Base-by-base conservation (phyloP, 2,888 invertebrate species). In the Microchrysa polita region DNA sequence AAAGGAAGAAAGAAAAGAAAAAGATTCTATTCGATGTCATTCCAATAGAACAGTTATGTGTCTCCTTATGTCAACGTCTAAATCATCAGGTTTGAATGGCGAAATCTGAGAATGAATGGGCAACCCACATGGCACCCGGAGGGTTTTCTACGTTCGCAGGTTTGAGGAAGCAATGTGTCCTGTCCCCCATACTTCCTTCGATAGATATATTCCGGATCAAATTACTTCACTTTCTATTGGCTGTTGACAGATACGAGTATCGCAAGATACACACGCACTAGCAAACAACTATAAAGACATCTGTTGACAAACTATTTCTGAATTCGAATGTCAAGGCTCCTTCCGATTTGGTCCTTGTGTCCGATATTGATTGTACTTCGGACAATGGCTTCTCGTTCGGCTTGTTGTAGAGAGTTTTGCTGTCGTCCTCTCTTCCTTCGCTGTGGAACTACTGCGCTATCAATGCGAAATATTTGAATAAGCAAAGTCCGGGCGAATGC, bases 301-400 rank as follows among this genome's bases (percentile, higher is more conserved):
- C 73, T 75, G 75, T 75, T 75, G 75, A 75, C 75, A 75, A 73
- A 75, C 75, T 75, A 75, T 71, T 65, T 57, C 42, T 48, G 73
- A 73, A 75, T 73, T 75, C 73, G 69, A 75, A 75, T 75, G 75
- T 73, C 75, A 65, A 63, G 48, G 53, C 61, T n/a, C n/a, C n/a
- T 61, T 52, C 72, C 27, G 73, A 75, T 73, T 75, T 65, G 73
- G 73, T 65, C 75, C 73, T 75, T 75, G 27, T 34, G n/a, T n/a
- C n/a, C 2, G 27, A 34, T 23, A 69, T 69, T 69, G 69, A 69
- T 69, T 40, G 48, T n/a, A n/a, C n/a, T 27, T 5, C 16, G 53
- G 20, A 34, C 27, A 42, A 23, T 65, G 44, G 22, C 65, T 48
- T 34, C n/a, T n/a, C 61, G 27, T 2, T 16, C 61, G 14, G n/a